Percentiles rank a stretch among this genome's conserved stretches.
phyloP scores from a whole-genome alignment of 1,140 invertebrate species.

The Paralvinella palmiformis region DNA sequence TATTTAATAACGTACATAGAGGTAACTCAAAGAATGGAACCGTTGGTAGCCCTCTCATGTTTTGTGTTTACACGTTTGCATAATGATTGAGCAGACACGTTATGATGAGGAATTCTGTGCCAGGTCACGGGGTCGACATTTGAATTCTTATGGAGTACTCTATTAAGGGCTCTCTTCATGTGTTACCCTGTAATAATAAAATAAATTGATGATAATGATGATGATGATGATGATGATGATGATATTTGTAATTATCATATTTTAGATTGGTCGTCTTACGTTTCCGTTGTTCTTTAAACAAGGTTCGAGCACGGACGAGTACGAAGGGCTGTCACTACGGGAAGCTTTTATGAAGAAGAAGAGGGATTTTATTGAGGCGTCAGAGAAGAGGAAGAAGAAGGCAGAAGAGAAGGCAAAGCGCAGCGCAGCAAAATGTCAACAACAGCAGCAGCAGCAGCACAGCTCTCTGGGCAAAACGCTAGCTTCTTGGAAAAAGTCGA shows the following conservation, averaged over 20 bases:
- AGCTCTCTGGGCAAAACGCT: conserved; percentile 9
- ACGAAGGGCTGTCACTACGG: conserved; percentile 2
- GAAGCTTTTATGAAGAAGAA: background rate
- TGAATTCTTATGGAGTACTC: background rate
- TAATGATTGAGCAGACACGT: no score
- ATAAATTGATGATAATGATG: background rate
- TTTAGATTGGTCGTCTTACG: background rate
- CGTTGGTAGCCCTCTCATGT: no score
- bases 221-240: background rate
- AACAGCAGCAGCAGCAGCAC: conserved; percentile 1
- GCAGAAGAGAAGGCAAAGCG: background rate
- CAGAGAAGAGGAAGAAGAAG: background rate
- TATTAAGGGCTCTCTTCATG: background rate
- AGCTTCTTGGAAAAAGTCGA: background rate
- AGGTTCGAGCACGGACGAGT: background rate
- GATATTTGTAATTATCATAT: background rate
- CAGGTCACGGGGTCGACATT: background rate
- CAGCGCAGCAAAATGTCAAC: background rate
- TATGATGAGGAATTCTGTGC: background rate
- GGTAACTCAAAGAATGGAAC: no score
- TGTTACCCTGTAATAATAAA: background rate
- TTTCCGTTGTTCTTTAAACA: background rate
- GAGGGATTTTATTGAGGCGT: background rate
- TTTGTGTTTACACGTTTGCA: no score
- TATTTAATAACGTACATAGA: no score